Evolutionary conservation across 2,888 invertebrate genomes (phyloP).

Genomic region (Idaea dimidiata): DNA sequence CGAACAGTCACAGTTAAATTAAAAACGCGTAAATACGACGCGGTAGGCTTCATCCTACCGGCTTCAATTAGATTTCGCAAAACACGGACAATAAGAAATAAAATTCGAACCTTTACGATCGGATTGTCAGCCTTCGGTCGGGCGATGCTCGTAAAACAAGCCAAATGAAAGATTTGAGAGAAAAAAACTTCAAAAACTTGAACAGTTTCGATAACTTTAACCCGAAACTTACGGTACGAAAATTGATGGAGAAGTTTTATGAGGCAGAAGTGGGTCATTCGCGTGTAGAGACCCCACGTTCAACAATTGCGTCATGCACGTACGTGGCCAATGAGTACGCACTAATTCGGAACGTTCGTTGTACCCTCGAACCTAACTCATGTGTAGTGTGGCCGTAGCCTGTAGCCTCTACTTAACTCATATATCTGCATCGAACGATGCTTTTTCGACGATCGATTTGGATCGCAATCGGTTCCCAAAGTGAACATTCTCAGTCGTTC

Average conservation of each 20-base stretch:
- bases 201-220: constrained; percentile 48
- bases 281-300: constrained; percentile 37
- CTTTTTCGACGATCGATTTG: constrained; percentile 50
- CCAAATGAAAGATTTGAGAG: constrained; percentile 64
- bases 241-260: constrained; percentile 69
- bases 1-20: constrained; percentile 65
- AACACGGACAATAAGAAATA: constrained; percentile 80
- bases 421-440: constrained; percentile 18
- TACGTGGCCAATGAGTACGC: constrained; percentile 15
- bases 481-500: constrained; percentile 54
- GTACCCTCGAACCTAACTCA: constrained; percentile 11
- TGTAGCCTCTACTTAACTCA: constrained; percentile 2
- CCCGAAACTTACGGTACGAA: constrained; percentile 55
- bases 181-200: constrained; percentile 60
- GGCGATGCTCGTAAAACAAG: constrained; percentile 67
- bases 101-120: constrained; percentile 76
- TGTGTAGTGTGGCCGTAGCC: too few species aligned
- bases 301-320: constrained; percentile 25
- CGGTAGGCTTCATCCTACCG: constrained; percentile 54
- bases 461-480: constrained; percentile 55
- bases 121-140: constrained; percentile 68
- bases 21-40: constrained; percentile 67
- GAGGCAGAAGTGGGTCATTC: constrained; percentile 66
- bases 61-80: constrained; percentile 79
- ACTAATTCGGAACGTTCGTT: constrained; percentile 9